These are phyloP conservation scores for Polietes domitor DNA, from an alignment of 2,888 invertebrate genomes.

Conservation along the genomic window DNA sequence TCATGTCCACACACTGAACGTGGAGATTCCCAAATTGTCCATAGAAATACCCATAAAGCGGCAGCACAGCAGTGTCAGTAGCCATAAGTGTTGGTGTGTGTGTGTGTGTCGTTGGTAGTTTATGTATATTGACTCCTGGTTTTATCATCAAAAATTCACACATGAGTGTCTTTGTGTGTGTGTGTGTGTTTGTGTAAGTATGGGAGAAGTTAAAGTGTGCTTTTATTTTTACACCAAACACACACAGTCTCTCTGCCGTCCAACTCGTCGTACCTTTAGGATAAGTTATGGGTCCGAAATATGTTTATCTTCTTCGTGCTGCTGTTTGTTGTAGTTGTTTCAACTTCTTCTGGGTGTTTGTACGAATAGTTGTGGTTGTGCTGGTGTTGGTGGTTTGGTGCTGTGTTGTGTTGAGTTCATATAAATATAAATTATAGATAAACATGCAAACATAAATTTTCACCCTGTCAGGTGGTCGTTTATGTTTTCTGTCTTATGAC, in stretches of 20 bases:
- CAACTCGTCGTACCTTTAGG: constrained; percentile 30
- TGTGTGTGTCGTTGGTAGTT: constrained; percentile 49
- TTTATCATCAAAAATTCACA: constrained; percentile 46
- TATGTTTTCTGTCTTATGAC: constrained; percentile 59
- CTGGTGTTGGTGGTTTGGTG: neutral
- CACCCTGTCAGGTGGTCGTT: constrained; percentile 77
- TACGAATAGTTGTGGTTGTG: constrained; percentile 7
- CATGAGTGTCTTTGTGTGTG: constrained; percentile 43
- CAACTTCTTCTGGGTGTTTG: neutral
- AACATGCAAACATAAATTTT: constrained; percentile 79
- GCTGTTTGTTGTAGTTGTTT: neutral
- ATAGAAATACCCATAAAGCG: neutral
- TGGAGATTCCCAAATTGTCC: no score
- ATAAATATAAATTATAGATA: constrained; percentile 76
- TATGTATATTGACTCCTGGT: constrained; percentile 60
- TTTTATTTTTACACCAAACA: constrained; percentile 35
- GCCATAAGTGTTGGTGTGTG: constrained; percentile 1
- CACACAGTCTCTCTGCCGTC: neutral
- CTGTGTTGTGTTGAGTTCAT: constrained; percentile 25
- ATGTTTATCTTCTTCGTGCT: constrained; percentile 10
- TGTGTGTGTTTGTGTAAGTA: constrained; percentile 25
- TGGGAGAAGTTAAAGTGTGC: constrained; percentile 43
- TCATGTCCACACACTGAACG: no score
- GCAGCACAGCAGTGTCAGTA: neutral
- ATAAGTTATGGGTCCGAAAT: constrained; percentile 13